A percentile compares a stretch with the other conserved stretches of the same genome.
phyloP scores from a whole-genome alignment of 2,888 invertebrate species.

The Hemithea aestivaria region DNA sequence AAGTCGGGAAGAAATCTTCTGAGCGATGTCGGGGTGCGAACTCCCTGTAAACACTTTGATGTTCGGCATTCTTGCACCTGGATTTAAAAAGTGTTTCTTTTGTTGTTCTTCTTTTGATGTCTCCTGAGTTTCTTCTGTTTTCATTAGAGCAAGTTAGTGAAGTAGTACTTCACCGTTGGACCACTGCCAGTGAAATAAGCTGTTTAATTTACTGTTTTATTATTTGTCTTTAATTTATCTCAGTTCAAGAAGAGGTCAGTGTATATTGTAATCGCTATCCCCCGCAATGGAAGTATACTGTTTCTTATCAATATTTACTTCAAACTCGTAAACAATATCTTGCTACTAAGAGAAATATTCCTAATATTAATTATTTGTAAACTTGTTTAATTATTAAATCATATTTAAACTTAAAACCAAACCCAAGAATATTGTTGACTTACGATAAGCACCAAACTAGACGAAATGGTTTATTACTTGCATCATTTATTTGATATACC shows the following conservation, averaged over 20 bases:
- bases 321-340: conserved; percentile 7
- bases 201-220: conserved; percentile 20
- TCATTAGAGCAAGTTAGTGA: conserved; percentile 52
- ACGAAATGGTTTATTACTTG: too few relatives aligned
- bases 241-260: conserved; percentile 62
- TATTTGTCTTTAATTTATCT: conserved; percentile 60
- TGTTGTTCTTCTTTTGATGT: conserved; percentile 30
- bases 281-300: conserved; percentile 47
- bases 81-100: conserved; percentile 39
- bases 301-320: conserved; percentile 35
- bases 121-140: conserved; percentile 42
- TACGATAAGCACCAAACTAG: too few relatives aligned
- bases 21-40: conserved; percentile 98
- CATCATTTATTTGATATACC: too few relatives aligned
- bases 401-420: conserved; percentile 4
- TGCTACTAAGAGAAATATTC: conserved; percentile 1
- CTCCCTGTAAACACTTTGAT: conserved; percentile 99
- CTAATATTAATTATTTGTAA: conserved; percentile 4
- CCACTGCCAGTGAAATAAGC: conserved; percentile 45
- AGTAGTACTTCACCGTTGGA: conserved; percentile 41
- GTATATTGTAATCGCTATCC: conserved; percentile 39
- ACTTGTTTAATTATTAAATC: conserved; percentile 3
- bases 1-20: conserved; percentile 94
- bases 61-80: conserved; percentile 92
- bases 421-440: background rate